Percentiles rank a stretch among this genome's conserved stretches.
These are phyloP conservation scores for Drosophila arizonae DNA, from an alignment of 1,140 invertebrate species.

Conservation along the genomic window DNA sequence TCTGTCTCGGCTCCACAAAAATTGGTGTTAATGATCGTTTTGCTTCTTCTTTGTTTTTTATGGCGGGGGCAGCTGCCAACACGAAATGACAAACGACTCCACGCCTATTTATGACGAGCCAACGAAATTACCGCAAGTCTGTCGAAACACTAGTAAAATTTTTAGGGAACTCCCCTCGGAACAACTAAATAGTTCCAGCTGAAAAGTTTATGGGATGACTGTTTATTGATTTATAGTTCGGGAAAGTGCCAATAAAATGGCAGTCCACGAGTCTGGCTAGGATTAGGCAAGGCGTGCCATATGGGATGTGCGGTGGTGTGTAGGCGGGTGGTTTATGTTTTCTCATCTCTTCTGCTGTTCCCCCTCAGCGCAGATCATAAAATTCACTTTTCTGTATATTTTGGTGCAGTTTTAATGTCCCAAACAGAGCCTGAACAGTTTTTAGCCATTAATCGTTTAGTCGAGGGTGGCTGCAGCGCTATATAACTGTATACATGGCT, in stretches of 20 bases:
- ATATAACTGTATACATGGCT: constrained; percentile 13
- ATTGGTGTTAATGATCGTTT: constrained; percentile 53
- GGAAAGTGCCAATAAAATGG: constrained; percentile 76
- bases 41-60: constrained; percentile 11
- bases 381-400: constrained; percentile 66
- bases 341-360: not conserved
- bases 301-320: constrained; percentile 39
- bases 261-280: constrained; percentile 24
- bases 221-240: constrained; percentile 79
- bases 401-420: constrained; percentile 62
- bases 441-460: constrained; percentile 72
- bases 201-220: constrained; percentile 74
- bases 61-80: constrained; percentile 28
- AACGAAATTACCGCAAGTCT: constrained; percentile 30
- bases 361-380: constrained; percentile 44
- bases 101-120: constrained; percentile 21
- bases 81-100: constrained; percentile 21
- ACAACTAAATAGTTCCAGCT: constrained; percentile 27
- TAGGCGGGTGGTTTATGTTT: not conserved
- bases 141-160: constrained; percentile 6
- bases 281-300: too few species aligned
- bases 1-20: constrained; percentile 6
- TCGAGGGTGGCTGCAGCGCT: constrained; percentile 41
- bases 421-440: not conserved
- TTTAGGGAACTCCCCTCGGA: constrained; percentile 3